phyloP scores from a whole-genome alignment of 1,140 invertebrate species.

The Chymomyza costata region DNA sequence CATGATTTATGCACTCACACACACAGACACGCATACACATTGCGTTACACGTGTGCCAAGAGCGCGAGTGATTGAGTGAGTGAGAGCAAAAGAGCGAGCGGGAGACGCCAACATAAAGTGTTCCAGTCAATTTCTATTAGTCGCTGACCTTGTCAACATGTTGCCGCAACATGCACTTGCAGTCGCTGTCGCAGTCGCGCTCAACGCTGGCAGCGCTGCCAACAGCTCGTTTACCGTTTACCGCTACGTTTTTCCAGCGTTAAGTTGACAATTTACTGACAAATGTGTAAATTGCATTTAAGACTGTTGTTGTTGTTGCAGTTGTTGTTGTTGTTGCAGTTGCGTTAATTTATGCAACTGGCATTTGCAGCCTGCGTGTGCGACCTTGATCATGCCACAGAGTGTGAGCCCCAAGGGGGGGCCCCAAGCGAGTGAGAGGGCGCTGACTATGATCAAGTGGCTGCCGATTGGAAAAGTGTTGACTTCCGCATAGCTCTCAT shows the following conservation, averaged over 20 bases:
- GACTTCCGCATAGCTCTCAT: conserved; percentile 44
- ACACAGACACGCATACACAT: conserved; percentile 18
- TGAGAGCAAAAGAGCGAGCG: no score
- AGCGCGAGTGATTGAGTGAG: no score
- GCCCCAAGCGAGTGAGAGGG: no score
- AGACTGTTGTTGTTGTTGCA: conserved; percentile 23
- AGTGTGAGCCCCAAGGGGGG: no score
- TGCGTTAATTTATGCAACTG: conserved; percentile 62
- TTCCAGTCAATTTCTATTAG: conserved; percentile 64
- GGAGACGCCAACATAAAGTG: conserved; percentile 29
- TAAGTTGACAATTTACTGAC: conserved; percentile 74
- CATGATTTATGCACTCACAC: conserved; percentile 69
- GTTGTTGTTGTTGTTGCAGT: conserved; percentile 18
- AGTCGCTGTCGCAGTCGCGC: conserved; percentile 9
- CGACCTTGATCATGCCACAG: conserved; percentile 51
- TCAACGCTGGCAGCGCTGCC: conserved; percentile 19
- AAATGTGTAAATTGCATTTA: conserved; percentile 74
- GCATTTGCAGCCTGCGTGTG: conserved; percentile 32
- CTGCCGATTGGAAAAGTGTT: no score
- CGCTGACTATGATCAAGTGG: no score
- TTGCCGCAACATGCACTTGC: conserved; percentile 58
- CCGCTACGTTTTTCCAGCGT: conserved; percentile 30
- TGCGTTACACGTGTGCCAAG: no score
- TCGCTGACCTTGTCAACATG: conserved; percentile 73
- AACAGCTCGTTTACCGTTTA: conserved; percentile 40